Evolutionary conservation across 2,888 invertebrate species (phyloP), one percentile per base, ranked within the genome.

Genomic region (Melinopterus prodromus): DNA sequence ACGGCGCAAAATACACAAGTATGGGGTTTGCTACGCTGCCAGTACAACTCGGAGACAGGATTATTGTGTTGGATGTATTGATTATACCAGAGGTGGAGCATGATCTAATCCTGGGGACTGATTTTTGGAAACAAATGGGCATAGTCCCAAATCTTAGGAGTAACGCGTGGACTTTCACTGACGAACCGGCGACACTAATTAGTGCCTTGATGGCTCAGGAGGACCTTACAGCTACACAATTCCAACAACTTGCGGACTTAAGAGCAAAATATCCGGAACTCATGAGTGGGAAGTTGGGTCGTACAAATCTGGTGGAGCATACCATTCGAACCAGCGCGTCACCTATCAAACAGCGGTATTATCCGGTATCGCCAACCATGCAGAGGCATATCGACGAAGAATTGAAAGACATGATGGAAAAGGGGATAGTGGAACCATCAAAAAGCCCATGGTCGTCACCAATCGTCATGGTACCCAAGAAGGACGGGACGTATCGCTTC

Each of bases 401-500:
- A 70, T 53, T 85, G 7, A 77, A 84, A 0, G 69, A 81, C 7
- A 84, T 84, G 84, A 16, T 85, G 16, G 74, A 77, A 6, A 76
- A 81, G 70, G 83, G 80, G 9, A 82, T 84, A 6, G 80, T 86
- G 6, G 85, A 86, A 37, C 81, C 81, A 5, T 84, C 84, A 0
- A 77, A 77, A 6, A 83, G 83, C 77, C 79, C 82, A 6, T 84
- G 84, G 83, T 80, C 82, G 2, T 81, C 80, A 0, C 82, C 83
- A 0, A 82, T 83, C 16, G 16, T 84, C 5, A 71, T 85, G 35
- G 80, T 85, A 3, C 69, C 16, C 35, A 80, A 80, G 76, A 82
- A 84, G 6, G 82, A 85, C 74, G 84, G 84, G 0, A 81, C 80
- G 0, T 86, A 83, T 71, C 78, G 86, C 1, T 85, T 87, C 15